Evolutionary conservation across 92 coral and sea anemone genomes (phyloP).

Genomic region (Umimayanthus chanpuru): DNA sequence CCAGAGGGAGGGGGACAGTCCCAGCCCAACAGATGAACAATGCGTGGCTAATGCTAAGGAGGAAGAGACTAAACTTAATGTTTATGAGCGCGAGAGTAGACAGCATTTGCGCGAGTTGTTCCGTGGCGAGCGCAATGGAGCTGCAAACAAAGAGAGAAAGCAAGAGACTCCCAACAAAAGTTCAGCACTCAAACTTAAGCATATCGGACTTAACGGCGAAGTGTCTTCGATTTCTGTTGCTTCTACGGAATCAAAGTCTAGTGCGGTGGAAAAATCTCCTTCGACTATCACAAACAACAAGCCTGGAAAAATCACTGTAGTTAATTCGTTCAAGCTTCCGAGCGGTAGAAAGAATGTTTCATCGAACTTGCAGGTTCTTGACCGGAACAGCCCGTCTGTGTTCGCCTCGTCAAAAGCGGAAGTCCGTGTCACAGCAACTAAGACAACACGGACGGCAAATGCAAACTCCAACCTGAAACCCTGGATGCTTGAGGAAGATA

Average conservation of each 20-base stretch:
- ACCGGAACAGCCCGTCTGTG: conserved; percentile 71
- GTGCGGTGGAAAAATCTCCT: conserved; percentile 43
- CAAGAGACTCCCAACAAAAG: conserved; percentile 5
- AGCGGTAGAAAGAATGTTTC: background rate
- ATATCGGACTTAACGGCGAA: conserved; percentile 84
- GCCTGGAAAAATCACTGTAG: conserved; percentile 47
- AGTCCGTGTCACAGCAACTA: conserved; percentile 36
- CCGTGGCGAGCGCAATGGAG: conserved; percentile 76
- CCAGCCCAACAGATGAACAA: conserved; percentile 39
- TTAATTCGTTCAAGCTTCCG: conserved; percentile 35
- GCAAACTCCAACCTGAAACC: conserved; percentile 56
- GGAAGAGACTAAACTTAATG: conserved; percentile 68
- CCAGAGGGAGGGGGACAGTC: conserved; percentile 44
- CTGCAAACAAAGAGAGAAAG: conserved; percentile 24
- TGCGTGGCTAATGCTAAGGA: conserved; percentile 39
- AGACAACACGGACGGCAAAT: conserved; percentile 46
- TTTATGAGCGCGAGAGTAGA: conserved; percentile 78
- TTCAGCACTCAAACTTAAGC: conserved; percentile 67
- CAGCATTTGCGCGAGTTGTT: conserved; percentile 88
- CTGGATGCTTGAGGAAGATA: conserved; percentile 86
- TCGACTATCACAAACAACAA: conserved; percentile 16
- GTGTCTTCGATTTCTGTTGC: conserved; percentile 75
- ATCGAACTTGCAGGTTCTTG: conserved; percentile 65
- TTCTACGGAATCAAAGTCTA: conserved; percentile 41
- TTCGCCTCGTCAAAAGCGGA: conserved; percentile 48